These are phyloP conservation scores for Corythaeola cristata DNA, from an alignment of 2,113 vertebrate genomes.

Conservation along the genomic window DNA sequence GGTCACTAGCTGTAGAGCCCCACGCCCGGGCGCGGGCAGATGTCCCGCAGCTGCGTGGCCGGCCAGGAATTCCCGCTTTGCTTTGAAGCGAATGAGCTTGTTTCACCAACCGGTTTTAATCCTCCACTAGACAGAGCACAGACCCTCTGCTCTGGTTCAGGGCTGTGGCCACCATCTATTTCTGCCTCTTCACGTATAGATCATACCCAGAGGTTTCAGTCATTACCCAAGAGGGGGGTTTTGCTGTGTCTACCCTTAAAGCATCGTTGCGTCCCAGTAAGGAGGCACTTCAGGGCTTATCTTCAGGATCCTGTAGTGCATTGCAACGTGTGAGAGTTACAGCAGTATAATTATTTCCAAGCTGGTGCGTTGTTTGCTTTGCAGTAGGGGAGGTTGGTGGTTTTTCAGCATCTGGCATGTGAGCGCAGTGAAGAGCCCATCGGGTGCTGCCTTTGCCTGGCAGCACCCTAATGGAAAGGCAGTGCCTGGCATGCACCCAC, in stretches of 20 bases:
- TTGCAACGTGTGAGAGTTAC: neutral
- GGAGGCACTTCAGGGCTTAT: neutral
- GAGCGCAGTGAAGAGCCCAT: neutral
- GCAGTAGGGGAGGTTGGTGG: neutral
- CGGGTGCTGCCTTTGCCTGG: neutral
- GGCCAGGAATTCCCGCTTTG: neutral
- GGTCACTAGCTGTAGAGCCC: neutral
- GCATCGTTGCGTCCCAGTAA: rapidly evolving
- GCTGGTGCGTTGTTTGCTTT: neutral
- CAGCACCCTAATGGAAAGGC: too few species aligned
- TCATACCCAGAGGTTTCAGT: neutral
- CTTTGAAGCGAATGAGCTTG: conserved; percentile 8
- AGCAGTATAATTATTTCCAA: neutral
- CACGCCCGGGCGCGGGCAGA: neutral
- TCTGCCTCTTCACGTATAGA: neutral
- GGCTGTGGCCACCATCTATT: neutral
- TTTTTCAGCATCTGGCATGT: neutral
- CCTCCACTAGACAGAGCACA: neutral
- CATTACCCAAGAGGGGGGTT: neutral
- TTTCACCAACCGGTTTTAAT: neutral
- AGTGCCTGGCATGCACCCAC: rapidly evolving
- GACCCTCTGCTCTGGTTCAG: neutral
- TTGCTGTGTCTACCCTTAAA: neutral
- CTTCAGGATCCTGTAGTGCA: neutral
- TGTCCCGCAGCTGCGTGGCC: neutral